Percentiles rank a stretch among this genome's conserved stretches.
phyloP scores from a whole-genome alignment of 2,113 vertebrate genomes.

The Heteronetta atricapilla region DNA sequence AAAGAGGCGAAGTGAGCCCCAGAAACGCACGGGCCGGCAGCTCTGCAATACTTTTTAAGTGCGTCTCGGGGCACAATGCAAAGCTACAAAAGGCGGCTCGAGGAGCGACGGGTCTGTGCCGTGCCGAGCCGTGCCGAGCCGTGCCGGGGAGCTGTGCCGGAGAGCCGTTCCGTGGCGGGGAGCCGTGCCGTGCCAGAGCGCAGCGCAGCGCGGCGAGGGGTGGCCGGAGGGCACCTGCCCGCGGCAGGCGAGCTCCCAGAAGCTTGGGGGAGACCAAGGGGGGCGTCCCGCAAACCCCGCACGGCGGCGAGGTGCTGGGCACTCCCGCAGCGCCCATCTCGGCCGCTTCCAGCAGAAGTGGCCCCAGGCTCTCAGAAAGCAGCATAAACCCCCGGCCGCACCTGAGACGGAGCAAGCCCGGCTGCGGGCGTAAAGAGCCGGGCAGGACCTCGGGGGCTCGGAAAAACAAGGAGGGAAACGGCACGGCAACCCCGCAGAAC shows the following conservation, averaged over 20 bases:
- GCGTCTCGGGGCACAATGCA: not conserved
- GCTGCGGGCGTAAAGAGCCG: not conserved
- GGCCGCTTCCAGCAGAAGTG: not conserved
- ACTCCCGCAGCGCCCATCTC: not conserved
- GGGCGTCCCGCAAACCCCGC: not conserved
- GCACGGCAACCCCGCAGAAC: not conserved
- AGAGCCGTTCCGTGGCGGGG: no score
- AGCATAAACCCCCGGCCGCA: not conserved
- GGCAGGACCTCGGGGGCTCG: not conserved
- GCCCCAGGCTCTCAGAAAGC: not conserved
- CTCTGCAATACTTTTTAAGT: not conserved
- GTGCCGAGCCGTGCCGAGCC: not conserved
- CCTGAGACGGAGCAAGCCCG: not conserved
- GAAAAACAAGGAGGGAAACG: not conserved
- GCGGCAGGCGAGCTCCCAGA: not conserved
- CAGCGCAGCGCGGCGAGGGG: not conserved
- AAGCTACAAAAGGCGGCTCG: not conserved
- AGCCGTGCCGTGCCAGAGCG: not conserved
- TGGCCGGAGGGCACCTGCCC: not conserved
- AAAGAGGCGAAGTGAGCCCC: not conserved
- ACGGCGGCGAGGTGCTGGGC: not conserved
- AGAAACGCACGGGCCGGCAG: not conserved
- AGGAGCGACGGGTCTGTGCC: not conserved
- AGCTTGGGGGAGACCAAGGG: not conserved
- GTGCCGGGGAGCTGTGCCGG: no score